These are phyloP conservation scores for Ailuropoda melanoleuca DNA, from an alignment of 2,113 vertebrate species.

Conservation along the genomic window DNA sequence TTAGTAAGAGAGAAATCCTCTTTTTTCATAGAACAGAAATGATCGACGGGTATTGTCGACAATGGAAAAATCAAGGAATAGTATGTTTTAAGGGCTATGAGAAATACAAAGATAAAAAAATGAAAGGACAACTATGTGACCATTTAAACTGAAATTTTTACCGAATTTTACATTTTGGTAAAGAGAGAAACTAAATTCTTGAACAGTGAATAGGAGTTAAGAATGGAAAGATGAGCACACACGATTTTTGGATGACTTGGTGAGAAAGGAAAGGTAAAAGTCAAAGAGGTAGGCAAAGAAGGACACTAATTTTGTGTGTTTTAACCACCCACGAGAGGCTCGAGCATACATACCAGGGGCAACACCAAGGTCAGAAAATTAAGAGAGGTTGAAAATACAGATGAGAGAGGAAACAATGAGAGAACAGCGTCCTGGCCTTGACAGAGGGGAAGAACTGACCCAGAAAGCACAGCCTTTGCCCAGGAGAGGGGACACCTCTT, in stretches of 20 bases:
- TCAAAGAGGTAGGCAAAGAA: not conserved
- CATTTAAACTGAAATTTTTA: not conserved
- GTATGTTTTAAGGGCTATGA: not conserved
- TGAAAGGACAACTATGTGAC: not conserved
- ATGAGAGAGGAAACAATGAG: not conserved
- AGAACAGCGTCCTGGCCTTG: not conserved
- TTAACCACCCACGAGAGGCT: not conserved
- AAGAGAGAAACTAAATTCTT: not conserved
- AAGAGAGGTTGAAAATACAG: not conserved
- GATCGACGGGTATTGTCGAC: not conserved
- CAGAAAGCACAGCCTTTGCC: not conserved
- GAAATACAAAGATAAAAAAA: not conserved
- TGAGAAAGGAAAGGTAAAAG: not conserved
- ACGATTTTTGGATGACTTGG: not conserved
- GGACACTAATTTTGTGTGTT: not conserved
- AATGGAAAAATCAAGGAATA: not conserved
- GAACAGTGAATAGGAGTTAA: not conserved
- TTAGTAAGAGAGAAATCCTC: not conserved
- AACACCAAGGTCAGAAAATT: not conserved
- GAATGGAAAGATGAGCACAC: not conserved
- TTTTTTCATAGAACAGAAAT: not conserved
- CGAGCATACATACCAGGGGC: not conserved
- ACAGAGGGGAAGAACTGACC: not conserved
- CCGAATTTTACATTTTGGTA: conserved; percentile 8
- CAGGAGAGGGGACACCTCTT: not conserved